phyloP scores from a whole-genome alignment of 2,113 vertebrate genomes.

The Morone saxatilis region DNA sequence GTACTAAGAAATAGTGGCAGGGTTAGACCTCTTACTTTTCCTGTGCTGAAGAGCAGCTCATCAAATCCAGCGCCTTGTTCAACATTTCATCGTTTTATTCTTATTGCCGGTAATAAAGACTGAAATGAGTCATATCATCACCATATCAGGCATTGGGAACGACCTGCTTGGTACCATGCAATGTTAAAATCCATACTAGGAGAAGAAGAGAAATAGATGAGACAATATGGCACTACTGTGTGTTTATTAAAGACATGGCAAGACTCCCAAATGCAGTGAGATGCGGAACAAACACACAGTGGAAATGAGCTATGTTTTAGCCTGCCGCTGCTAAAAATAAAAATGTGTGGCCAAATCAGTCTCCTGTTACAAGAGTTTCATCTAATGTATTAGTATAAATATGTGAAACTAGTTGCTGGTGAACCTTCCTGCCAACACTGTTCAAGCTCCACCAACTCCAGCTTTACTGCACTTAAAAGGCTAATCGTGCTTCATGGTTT shows the following conservation, averaged over 20 bases:
- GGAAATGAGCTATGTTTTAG: constrained; percentile 9
- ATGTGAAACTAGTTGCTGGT: constrained; percentile 37
- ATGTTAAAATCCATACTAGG: constrained; percentile 1
- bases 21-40: no score
- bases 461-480: constrained; percentile 56
- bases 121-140: constrained; percentile 4
- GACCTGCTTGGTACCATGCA: neutral
- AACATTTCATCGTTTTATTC: no score
- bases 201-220: neutral
- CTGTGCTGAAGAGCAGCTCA: no score
- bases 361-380: constrained; percentile 5
- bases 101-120: neutral
- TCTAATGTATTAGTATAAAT: constrained; percentile 25
- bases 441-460: constrained; percentile 29
- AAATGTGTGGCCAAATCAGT: constrained; percentile 4
- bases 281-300: constrained; percentile 9
- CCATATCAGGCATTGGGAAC: neutral
- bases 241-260: neutral
- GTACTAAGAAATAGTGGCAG: no score
- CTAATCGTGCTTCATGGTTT: constrained; percentile 58
- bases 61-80: no score
- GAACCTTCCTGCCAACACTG: constrained; percentile 30
- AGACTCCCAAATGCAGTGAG: constrained; percentile 4
- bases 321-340: constrained; percentile 15
- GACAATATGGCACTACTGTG: constrained; percentile 1